Base-by-base conservation (phyloP, 2,888 invertebrate genomes). In the Drosophila setosimentum region DNA sequence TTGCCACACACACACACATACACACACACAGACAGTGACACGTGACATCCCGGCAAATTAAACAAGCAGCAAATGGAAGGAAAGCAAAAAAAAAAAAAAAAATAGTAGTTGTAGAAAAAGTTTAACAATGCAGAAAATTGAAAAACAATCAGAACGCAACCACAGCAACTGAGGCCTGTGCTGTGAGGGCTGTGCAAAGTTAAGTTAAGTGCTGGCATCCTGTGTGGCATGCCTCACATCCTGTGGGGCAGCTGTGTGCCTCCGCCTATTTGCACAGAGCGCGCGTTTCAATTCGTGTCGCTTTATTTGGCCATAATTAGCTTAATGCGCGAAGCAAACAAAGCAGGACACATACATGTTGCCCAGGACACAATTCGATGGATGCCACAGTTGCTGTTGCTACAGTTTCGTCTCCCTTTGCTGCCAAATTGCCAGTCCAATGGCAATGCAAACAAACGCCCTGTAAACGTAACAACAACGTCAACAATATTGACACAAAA, bases 101-200 rank as follows among this genome's bases (percentile, higher is more conserved):
- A 55, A 13, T 3, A 70, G 51, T 66, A 60, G 62, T 62, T 61
- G 69, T 61, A 45, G 61, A 60, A 74, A 81, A 80, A 82, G 87
- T 82, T 88, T 92, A 92, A 92, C 92, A 92, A 92, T 91, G 92
- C 92, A 90, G 91, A 92, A 92, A 92, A 92, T 92, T 91, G 91
- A 91, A 90, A 91, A 88, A 90, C 89, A 90, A 91, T 90, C 87
- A 78, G 62, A 83, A 75, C 55, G 53, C 72, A 68, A 78, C 82
- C 83, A 61, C 82, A 86, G 57, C 68, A 55, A 33, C 58, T 21
- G 45, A 63, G 60, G 11, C 21, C 30, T 13, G n/a, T n/a, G n/a
- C n/a, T n/a, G n/a, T n/a, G 50, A 66, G 62, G 61, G 72, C 32
- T 63, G 51, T 57, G 69, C 37, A 69, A 82, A 87, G 87, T 83